Percentiles rank a stretch among this genome's conserved stretches.
These are phyloP conservation scores for Chrysaora quinquecirrha DNA, from an alignment of 30 jellyfish, hydroid and myxozoan genomes.

Conservation along the genomic window DNA sequence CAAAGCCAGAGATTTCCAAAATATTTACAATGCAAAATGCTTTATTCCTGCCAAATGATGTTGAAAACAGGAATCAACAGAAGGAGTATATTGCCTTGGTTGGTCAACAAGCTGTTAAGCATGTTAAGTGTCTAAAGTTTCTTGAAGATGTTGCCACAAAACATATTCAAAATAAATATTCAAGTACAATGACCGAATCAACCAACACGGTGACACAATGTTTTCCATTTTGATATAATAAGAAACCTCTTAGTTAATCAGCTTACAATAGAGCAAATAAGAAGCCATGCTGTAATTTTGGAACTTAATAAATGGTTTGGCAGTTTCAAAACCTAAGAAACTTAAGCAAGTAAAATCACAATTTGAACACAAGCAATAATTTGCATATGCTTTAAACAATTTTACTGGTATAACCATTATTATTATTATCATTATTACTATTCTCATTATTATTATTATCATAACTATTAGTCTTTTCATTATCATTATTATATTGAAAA, in stretches of 20 bases:
- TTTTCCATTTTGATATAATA: not conserved
- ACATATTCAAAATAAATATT: constrained; percentile 7
- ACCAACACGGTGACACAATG: constrained; percentile 8
- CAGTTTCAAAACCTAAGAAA: too few relatives aligned
- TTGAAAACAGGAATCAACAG: constrained; percentile 16
- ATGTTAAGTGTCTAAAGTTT: constrained; percentile 5
- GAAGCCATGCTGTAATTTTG: not conserved
- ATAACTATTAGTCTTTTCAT: too few relatives aligned
- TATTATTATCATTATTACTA: too few relatives aligned
- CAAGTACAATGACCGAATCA: constrained; percentile 1
- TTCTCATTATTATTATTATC: too few relatives aligned
- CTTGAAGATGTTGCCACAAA: constrained; percentile 19
- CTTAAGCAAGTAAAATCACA: too few relatives aligned
- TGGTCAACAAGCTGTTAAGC: constrained; percentile 34
- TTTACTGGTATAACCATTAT: too few relatives aligned
- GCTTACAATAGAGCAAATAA: not conserved
- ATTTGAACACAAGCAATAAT: too few relatives aligned
- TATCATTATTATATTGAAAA: too few relatives aligned
- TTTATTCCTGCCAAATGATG: constrained; percentile 8
- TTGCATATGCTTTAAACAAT: too few relatives aligned
- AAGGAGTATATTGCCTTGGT: constrained; percentile 8
- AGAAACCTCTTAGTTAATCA: not conserved
- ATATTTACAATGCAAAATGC: not conserved
- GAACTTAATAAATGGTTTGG: too few relatives aligned
- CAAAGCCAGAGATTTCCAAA: constrained; percentile 16